Evolutionary conservation across 2,888 invertebrate species (phyloP).

Genomic region (Lasius fuliginosus): DNA sequence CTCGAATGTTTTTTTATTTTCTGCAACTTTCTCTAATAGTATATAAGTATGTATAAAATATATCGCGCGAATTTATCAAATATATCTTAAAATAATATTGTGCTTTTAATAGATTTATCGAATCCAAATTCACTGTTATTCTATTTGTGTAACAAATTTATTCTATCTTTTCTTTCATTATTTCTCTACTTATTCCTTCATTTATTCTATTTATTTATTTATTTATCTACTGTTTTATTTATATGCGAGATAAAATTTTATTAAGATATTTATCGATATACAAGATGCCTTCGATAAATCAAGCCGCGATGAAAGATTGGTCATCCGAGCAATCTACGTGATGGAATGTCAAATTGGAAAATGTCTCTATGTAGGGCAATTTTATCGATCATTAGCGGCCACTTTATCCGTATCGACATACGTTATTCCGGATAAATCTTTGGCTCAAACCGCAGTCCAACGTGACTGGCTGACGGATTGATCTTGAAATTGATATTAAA

Average conservation of each 20-base stretch:
- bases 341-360: constrained; percentile 39
- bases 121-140: background rate
- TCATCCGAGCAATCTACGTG: background rate
- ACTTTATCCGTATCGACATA: constrained; percentile 41
- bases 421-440: constrained; percentile 43
- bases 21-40: background rate
- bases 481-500: constrained; percentile 42
- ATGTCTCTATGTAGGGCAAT: constrained; percentile 40
- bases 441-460: constrained; percentile 33
- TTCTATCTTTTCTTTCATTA: background rate
- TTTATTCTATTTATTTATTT: background rate
- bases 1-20: background rate
- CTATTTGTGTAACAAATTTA: background rate
- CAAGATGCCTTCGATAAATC: constrained; percentile 2
- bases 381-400: constrained; percentile 55
- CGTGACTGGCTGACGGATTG: constrained; percentile 35
- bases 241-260: background rate
- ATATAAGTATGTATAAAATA: background rate
- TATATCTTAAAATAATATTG: background rate
- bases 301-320: background rate
- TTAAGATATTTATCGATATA: background rate
- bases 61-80: background rate
- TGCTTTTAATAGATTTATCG: background rate
- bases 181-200: background rate
- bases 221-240: background rate